These are phyloP conservation scores for Yponomeuta evonymella DNA, from an alignment of 2,888 invertebrate genomes.

Conservation along the genomic window DNA sequence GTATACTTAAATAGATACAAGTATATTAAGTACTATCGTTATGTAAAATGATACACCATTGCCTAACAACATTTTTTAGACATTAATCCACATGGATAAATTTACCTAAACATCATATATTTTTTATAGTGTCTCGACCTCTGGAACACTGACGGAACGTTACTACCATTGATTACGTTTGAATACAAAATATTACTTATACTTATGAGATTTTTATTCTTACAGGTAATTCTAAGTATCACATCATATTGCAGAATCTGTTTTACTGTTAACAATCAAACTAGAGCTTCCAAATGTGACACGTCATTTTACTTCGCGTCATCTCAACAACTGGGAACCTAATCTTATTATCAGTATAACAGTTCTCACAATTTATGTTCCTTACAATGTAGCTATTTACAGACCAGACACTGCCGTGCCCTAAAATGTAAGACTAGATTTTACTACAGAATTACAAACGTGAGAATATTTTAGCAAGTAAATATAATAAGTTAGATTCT, in stretches of 20 bases:
- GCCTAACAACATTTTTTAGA: conserved; percentile 38
- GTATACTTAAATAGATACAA: conserved; percentile 8
- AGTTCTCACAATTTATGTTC: conserved; percentile 51
- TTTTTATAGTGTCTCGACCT: conserved; percentile 46
- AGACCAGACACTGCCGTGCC: conserved; percentile 63
- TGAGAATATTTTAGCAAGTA: conserved; percentile 34
- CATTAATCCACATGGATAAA: conserved; percentile 49
- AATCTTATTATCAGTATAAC: conserved; percentile 44
- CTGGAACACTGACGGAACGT: conserved; percentile 26
- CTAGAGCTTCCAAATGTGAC: conserved; percentile 23
- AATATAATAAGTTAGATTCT: conserved; percentile 12
- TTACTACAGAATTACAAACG: conserved; percentile 65
- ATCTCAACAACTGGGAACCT: not conserved
- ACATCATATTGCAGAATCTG: conserved; percentile 59
- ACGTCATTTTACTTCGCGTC: not conserved
- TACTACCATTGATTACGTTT: conserved; percentile 33
- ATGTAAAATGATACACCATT: not conserved
- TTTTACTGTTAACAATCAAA: conserved; percentile 47
- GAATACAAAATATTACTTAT: conserved; percentile 40
- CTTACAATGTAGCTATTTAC: conserved; percentile 58
- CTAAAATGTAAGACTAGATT: conserved; percentile 73
- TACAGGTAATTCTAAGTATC: conserved; percentile 58
- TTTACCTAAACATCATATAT: conserved; percentile 43
- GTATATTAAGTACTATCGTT: not conserved
- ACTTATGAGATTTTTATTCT: conserved; percentile 58